Conservation (phyloP, 1,140 invertebrate species). For the Drosophila pectinifera region DNA sequence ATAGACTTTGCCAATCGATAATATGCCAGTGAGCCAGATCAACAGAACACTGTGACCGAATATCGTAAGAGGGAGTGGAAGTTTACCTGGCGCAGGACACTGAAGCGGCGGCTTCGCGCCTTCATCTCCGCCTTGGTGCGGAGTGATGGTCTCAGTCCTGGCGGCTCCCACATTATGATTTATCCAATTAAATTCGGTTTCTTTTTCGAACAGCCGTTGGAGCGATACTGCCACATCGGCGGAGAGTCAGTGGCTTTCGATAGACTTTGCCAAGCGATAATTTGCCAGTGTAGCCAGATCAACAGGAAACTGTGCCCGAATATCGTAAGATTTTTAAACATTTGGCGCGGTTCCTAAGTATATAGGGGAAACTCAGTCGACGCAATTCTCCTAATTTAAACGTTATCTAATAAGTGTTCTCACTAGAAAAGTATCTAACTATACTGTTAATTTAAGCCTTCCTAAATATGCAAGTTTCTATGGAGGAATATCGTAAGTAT, state of each 20-base stretch:
- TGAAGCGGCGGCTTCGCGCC: slow-evolving; percentile 47
- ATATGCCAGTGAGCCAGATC: neutral
- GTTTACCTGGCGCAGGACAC: slow-evolving; percentile 27
- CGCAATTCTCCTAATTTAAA: too few relatives aligned
- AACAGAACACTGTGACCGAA: neutral
- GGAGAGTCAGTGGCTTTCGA: too few relatives aligned
- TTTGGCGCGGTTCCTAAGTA: too few relatives aligned
- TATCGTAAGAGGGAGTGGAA: too few relatives aligned
- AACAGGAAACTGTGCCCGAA: neutral
- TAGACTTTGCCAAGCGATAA: too few relatives aligned
- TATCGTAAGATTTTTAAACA: too few relatives aligned
- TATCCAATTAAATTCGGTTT: neutral
- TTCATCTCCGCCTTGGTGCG: slow-evolving; percentile 78
- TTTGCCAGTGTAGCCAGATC: neutral
- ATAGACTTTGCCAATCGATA: too few relatives aligned
- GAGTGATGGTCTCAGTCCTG: slow-evolving; percentile 71
- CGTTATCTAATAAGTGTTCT: too few relatives aligned
- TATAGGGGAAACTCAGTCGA: too few relatives aligned
- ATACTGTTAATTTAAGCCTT: neutral
- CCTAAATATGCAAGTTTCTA: neutral
- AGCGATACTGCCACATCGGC: neutral
- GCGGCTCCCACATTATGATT: slow-evolving; percentile 68
- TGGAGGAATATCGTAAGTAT: neutral
- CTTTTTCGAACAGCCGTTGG: too few relatives aligned
- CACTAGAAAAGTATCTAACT: too few relatives aligned